Percentiles rank a stretch among this genome's conserved stretches.
phyloP scores from a whole-genome alignment of 2,888 invertebrate species.

The Myopa testacea region DNA sequence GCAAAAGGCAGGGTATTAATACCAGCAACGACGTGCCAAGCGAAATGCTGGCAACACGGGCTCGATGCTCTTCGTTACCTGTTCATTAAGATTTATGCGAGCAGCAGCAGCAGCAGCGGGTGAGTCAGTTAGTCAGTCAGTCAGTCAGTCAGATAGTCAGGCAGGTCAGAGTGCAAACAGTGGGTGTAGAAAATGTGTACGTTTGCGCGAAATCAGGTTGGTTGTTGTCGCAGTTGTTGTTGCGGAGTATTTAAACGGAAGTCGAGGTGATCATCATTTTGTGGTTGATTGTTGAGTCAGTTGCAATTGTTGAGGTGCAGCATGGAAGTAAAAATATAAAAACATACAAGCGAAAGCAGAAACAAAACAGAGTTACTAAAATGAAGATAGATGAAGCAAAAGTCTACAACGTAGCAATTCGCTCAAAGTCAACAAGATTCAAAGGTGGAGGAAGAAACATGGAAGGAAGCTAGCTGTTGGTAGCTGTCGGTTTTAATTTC shows the following conservation, averaged over 20 bases:
- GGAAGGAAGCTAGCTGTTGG: too few relatives aligned
- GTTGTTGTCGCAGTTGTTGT: slow-evolving; percentile 7
- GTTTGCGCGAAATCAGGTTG: background rate
- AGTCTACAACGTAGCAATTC: background rate
- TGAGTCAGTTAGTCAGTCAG: too few relatives aligned
- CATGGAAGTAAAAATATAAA: background rate
- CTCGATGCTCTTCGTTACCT: slow-evolving; percentile 85
- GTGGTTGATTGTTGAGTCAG: slow-evolving; percentile 8
- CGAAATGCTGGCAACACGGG: slow-evolving; percentile 81
- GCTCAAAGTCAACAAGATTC: too few relatives aligned
- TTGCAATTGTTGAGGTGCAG: background rate
- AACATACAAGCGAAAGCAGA: background rate
- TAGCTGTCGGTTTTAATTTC: too few relatives aligned
- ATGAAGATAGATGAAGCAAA: background rate
- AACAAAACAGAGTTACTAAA: background rate
- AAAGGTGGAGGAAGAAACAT: background rate
- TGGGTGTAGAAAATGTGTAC: slow-evolving; percentile 28
- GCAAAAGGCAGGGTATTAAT: slow-evolving; percentile 79
- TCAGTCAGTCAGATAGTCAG: background rate
- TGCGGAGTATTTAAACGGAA: background rate
- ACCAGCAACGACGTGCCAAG: slow-evolving; percentile 82
- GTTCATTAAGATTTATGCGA: slow-evolving; percentile 47
- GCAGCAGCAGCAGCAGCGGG: background rate
- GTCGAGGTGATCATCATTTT: slow-evolving; percentile 2
- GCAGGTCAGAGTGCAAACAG: slow-evolving; percentile 44